Base-by-base conservation (phyloP, 2,797 vertebrate species). In the Cuculus canorus region DNA sequence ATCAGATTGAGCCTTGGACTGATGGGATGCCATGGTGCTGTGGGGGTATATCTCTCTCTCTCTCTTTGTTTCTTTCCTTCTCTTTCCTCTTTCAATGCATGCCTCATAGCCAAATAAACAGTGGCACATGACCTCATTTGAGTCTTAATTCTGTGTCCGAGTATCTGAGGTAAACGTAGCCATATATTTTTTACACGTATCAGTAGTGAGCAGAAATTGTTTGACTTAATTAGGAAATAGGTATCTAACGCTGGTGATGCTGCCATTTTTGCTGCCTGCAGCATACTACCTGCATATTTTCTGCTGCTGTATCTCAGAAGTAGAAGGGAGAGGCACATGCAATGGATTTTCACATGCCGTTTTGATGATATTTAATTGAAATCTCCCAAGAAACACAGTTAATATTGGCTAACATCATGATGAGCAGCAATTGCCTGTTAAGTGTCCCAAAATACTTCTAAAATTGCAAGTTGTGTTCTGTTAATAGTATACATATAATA, bases 221-320 rank as follows among this genome's bases (percentile, higher is more conserved):
- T 91, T 85, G 37, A 95, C 92, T 95, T 93, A 87, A 88, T 88
- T 94, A 82, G 59, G 80, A 94, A 89, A 93, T 72, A 92, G 59
- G 48, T 90, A 71, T 77, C 81, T 82, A 83, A 80, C 79, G 10
- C 61, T 76, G 23, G 82, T 47, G 37, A 57, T 92, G 59, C 76
- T 92, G 82, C 53, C 50, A 78, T 24, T 77, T 94, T 72, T 90
- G 32, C 50, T 95, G 84, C 72, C 85, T 80, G 39, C 81, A 92
- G 78, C 66, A 69, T 50, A 63, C 53, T 87, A 80, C 76, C 83
- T 93, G 80, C 30, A 3, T 76, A 73, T 77, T 96, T 91, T 81
- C 75, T 94, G 48, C 75, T 73, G 24, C 18, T 65, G 4, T 86
- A 28, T 80, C 75, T 80, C 66, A 57, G 32, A 82, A 87, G 32